These are phyloP conservation scores for Leuctra nigra DNA, from an alignment of 2,888 invertebrate genomes.

Conservation along the genomic window DNA sequence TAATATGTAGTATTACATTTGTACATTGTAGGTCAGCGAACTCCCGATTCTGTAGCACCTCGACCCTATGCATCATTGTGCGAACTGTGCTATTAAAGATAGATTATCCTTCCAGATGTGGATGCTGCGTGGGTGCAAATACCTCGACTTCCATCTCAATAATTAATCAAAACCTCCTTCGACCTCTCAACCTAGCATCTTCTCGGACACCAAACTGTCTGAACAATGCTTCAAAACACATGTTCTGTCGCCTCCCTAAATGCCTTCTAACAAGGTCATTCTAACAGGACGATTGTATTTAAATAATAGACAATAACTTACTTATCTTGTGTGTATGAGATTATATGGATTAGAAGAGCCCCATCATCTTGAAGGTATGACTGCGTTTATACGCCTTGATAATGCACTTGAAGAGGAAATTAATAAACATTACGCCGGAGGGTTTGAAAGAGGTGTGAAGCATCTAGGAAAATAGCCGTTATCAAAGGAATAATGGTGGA, in stretches of 20 bases:
- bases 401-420: too few relatives aligned
- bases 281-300: conserved; percentile 21
- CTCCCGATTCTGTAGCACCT: too few relatives aligned
- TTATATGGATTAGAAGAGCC: neutral
- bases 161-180: conserved; percentile 19
- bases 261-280: neutral
- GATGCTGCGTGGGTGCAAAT: conserved; percentile 11
- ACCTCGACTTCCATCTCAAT: conserved; percentile 6
- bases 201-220: neutral
- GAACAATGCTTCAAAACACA: neutral
- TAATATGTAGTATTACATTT: too few relatives aligned
- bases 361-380: too few relatives aligned
- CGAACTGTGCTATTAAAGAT: conserved; percentile 7
- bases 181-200: too few relatives aligned
- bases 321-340: neutral
- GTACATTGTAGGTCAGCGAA: too few relatives aligned
- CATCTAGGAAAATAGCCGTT: too few relatives aligned
- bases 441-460: too few relatives aligned
- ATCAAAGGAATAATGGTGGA: too few relatives aligned
- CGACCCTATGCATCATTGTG: too few relatives aligned
- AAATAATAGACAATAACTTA: conserved; percentile 20
- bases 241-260: conserved; percentile 11
- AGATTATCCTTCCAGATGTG: neutral
- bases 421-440: too few relatives aligned
- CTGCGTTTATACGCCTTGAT: too few relatives aligned